phyloP scores from a whole-genome alignment of 1,140 invertebrate genomes.

The Zeugodacus cucurbitae region DNA sequence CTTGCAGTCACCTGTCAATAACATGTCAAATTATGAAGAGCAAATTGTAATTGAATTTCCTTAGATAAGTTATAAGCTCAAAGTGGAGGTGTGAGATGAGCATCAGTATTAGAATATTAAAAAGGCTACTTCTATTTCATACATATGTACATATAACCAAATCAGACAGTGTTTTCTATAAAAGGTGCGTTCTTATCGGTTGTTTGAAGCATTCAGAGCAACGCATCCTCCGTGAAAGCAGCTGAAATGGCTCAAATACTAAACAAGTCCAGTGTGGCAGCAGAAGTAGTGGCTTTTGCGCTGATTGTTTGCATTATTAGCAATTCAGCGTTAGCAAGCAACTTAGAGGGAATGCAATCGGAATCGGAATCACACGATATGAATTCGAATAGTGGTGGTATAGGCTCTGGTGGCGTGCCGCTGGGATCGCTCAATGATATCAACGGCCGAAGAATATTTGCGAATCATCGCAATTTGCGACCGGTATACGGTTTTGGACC shows the following conservation, averaged over 20 bases:
- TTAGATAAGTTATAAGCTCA: not conserved
- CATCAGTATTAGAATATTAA: not conserved
- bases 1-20: not conserved
- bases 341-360: not conserved
- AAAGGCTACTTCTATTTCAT: not conserved
- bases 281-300: not conserved
- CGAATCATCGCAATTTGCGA: slow-evolving; percentile 42
- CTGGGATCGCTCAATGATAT: not conserved
- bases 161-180: not conserved
- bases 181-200: not conserved
- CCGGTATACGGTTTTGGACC: slow-evolving; percentile 43
- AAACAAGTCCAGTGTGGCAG: not conserved
- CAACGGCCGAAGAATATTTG: not conserved
- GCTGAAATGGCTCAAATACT: not conserved
- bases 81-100: not conserved
- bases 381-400: not conserved
- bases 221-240: not conserved
- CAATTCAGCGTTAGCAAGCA: not conserved
- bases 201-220: not conserved
- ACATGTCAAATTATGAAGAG: not conserved
- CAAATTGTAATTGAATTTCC: not conserved
- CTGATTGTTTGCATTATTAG: not conserved
- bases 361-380: slow-evolving; percentile 18
- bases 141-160: not conserved
- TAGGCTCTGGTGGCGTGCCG: not conserved